Percentiles rank a stretch among this genome's conserved stretches.
Conservation (phyloP, 2,797 vertebrate species). For the Lithobates sylvaticus region DNA sequence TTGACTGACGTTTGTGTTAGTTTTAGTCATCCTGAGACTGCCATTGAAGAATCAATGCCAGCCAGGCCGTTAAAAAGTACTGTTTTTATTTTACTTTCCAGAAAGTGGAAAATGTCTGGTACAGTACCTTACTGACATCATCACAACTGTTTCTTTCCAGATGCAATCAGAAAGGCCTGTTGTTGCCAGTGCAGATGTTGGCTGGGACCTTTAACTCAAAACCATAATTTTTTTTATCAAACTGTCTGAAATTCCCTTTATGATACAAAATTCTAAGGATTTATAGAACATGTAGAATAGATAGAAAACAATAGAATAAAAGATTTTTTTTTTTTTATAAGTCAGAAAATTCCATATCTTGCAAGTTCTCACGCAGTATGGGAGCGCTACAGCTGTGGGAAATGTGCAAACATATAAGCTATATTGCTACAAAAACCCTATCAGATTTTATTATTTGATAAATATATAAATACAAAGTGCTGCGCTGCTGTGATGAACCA, state of each 20-base stretch:
- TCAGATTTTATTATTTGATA: too few relatives aligned
- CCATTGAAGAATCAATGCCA: slow-evolving; percentile 37
- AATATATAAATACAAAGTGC: too few relatives aligned
- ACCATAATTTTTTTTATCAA: background rate
- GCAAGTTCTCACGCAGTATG: background rate
- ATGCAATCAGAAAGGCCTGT: slow-evolving; percentile 50
- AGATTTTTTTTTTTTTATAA: background rate
- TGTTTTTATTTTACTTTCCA: slow-evolving; percentile 54
- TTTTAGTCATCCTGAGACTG: slow-evolving; percentile 53
- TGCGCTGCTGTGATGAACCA: too few relatives aligned
- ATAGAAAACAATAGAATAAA: background rate
- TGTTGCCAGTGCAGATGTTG: slow-evolving; percentile 55
- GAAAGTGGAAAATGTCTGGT: slow-evolving; percentile 61
- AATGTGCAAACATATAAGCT: background rate
- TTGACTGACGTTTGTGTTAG: slow-evolving; percentile 58
- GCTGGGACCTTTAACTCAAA: slow-evolving; percentile 10
- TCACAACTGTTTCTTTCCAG: slow-evolving; percentile 38
- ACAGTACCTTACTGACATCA: slow-evolving; percentile 59
- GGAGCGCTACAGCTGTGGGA: background rate
- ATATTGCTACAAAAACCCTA: too few relatives aligned
- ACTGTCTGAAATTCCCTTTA: slow-evolving; percentile 7
- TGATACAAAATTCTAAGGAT: background rate
- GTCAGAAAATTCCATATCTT: background rate
- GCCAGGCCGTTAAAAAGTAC: slow-evolving; percentile 24
- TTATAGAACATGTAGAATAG: background rate